These are phyloP conservation scores for Bugula neritina DNA, from an alignment of 2,888 invertebrate species.

Conservation along the genomic window DNA sequence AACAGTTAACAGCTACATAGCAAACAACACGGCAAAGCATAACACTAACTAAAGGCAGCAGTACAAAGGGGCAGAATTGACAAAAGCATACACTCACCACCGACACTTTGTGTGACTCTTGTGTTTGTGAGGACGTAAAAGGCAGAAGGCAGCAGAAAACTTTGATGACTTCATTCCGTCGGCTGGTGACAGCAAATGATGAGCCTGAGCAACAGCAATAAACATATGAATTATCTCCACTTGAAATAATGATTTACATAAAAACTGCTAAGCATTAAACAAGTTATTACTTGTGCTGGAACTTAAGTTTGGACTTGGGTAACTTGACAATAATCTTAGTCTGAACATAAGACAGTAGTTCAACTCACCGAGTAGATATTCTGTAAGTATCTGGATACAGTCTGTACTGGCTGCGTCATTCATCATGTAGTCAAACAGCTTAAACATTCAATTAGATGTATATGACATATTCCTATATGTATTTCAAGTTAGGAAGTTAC, in stretches of 20 bases:
- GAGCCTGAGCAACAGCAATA: neutral
- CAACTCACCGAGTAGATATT: slow-evolving; percentile 15
- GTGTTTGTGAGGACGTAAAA: neutral
- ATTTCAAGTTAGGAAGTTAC: too few species aligned
- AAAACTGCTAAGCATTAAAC: neutral
- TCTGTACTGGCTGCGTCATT: slow-evolving; percentile 4
- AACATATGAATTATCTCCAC: neutral
- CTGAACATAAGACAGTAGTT: too few species aligned
- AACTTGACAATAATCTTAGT: too few species aligned
- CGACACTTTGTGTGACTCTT: neutral
- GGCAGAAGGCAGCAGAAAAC: slow-evolving; percentile 3
- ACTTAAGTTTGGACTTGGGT: neutral
- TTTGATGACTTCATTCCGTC: neutral
- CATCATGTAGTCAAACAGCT: slow-evolving; percentile 19
- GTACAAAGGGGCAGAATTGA: too few species aligned
- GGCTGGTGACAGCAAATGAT: slow-evolving; percentile 2
- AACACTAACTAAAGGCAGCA: too few species aligned
- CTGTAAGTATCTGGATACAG: neutral
- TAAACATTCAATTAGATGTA: neutral
- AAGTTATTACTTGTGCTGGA: too few species aligned
- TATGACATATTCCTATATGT: too few species aligned
- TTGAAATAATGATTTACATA: neutral
- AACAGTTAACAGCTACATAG: too few species aligned
- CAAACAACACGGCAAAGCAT: too few species aligned
- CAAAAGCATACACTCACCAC: neutral